These are phyloP conservation scores for Sarcophaga bullata DNA, from an alignment of 1,140 invertebrate genomes.

Conservation along the genomic window DNA sequence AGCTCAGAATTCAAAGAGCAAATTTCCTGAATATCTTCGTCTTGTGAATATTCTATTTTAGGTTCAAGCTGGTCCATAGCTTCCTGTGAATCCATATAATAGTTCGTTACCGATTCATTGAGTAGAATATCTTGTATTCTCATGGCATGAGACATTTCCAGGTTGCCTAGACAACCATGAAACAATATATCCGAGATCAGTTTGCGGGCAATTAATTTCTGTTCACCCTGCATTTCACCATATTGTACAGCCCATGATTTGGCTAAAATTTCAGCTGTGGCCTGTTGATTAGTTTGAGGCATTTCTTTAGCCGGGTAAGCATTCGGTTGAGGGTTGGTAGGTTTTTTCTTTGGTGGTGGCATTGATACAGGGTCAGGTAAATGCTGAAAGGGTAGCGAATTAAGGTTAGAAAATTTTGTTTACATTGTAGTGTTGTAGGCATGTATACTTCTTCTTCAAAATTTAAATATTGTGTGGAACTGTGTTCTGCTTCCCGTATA, in stretches of 20 bases:
- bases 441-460: too few relatives aligned
- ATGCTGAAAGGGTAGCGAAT: not conserved
- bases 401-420: not conserved
- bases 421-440: too few relatives aligned
- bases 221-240: conserved; percentile 19
- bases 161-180: conserved; percentile 18
- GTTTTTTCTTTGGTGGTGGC: not conserved
- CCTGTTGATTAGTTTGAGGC: not conserved
- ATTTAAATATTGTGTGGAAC: too few relatives aligned
- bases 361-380: too few relatives aligned
- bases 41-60: not conserved
- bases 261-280: conserved; percentile 2
- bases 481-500: too few relatives aligned
- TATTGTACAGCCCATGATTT: conserved; percentile 30
- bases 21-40: not conserved
- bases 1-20: not conserved
- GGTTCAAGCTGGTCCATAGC: not conserved
- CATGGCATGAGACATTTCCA: not conserved
- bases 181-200: conserved; percentile 28
- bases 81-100: too few relatives aligned
- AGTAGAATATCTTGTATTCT: not conserved
- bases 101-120: not conserved
- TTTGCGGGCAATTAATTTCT: conserved; percentile 31
- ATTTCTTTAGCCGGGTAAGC: not conserved
- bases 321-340: not conserved